Percentiles rank a stretch among this genome's conserved stretches.
Conservation (phyloP, 2,113 vertebrate species). For the Microtus montanus region DNA sequence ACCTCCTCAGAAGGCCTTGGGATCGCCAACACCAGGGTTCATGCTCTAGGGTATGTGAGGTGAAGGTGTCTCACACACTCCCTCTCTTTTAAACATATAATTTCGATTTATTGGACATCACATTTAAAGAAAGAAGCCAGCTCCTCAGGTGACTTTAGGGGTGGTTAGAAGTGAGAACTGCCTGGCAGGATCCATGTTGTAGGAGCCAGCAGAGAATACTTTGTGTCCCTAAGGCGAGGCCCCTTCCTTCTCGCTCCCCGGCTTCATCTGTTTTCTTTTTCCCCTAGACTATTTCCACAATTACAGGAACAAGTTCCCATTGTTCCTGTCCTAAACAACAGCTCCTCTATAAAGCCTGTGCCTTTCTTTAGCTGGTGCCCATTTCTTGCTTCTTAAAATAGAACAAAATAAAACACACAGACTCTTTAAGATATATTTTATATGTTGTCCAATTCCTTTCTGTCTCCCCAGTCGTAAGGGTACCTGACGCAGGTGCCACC, state of each 20-base stretch:
- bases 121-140: background rate
- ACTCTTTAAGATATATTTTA: background rate
- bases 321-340: conserved; percentile 29
- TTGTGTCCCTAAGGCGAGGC: background rate
- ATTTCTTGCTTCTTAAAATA: background rate
- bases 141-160: background rate
- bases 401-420: background rate
- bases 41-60: background rate
- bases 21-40: background rate
- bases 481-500: rapidly evolving
- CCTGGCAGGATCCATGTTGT: background rate
- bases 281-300: conserved; percentile 19
- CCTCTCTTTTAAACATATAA: background rate
- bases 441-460: background rate
- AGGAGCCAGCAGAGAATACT: background rate
- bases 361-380: background rate
- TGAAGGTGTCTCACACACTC: background rate
- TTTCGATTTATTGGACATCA: background rate
- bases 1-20: background rate
- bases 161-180: background rate
- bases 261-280: conserved; percentile 34
- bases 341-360: background rate
- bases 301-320: background rate
- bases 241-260: background rate
- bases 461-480: background rate